phyloP scores from a whole-genome alignment of 2,888 invertebrate species.

The Bugula neritina region DNA sequence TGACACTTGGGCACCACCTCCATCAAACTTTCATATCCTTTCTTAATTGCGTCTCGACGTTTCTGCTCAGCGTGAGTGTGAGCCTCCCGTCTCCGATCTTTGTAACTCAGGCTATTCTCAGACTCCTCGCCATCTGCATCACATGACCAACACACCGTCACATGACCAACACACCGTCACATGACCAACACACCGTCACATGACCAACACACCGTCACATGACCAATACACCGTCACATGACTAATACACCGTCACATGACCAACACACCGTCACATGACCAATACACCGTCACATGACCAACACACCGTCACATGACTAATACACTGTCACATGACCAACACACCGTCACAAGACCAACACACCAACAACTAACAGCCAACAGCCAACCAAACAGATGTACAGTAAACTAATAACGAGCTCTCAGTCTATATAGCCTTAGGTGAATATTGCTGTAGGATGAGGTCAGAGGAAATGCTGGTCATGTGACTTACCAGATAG shows the following conservation, averaged over 20 bases:
- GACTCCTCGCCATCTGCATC: slow-evolving; percentile 6
- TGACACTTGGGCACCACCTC: slow-evolving; percentile 88
- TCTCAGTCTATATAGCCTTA: no score
- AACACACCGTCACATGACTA: no score
- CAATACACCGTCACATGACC: not conserved
- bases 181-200: not conserved
- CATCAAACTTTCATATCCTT: slow-evolving; percentile 88
- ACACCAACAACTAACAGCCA: no score
- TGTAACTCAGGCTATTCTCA: slow-evolving; percentile 73
- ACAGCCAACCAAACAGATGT: no score
- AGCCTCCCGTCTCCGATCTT: slow-evolving; percentile 85
- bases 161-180: not conserved
- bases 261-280: not conserved
- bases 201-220: not conserved
- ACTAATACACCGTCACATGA: not conserved
- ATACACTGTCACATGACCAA: no score
- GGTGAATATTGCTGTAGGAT: no score
- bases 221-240: not conserved
- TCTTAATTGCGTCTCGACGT: slow-evolving; percentile 90
- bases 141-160: not conserved
- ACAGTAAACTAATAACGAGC: no score
- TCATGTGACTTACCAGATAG: not conserved
- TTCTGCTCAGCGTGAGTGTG: slow-evolving; percentile 96
- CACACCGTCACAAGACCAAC: no score
- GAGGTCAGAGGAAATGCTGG: no score